These are phyloP conservation scores for Reticulitermes lucifugus DNA, from an alignment of 2,888 invertebrate genomes.

Conservation along the genomic window DNA sequence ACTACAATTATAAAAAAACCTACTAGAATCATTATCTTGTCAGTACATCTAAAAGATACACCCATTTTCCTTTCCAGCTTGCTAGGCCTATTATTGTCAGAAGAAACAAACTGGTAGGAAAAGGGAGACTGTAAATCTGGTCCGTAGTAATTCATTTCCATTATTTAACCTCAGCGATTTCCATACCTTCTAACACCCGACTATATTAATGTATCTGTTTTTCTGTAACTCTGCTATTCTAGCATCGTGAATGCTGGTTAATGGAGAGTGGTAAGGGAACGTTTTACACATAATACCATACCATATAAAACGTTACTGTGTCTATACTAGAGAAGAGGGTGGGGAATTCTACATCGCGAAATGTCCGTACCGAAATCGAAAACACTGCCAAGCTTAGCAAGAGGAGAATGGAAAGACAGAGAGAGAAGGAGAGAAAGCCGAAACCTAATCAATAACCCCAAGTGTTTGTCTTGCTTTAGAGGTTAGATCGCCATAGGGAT, in stretches of 20 bases:
- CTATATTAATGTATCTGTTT: neutral
- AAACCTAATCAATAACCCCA: conserved; percentile 44
- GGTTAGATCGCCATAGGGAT: conserved; percentile 18
- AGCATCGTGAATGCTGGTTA: neutral
- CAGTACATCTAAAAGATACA: too few species aligned
- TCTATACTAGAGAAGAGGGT: neutral
- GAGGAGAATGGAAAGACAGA: conserved; percentile 24
- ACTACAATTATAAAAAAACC: too few species aligned
- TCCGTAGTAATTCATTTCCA: neutral
- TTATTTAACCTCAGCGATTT: neutral
- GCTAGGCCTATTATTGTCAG: too few species aligned
- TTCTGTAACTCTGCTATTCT: neutral
- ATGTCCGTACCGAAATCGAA: conserved; percentile 35
- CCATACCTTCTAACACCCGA: neutral
- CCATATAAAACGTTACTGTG: neutral
- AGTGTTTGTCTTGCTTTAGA: conserved; percentile 42
- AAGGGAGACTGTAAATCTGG: too few species aligned
- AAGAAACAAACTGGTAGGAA: too few species aligned
- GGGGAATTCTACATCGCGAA: conserved; percentile 12
- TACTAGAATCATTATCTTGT: too few species aligned
- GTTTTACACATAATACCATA: neutral
- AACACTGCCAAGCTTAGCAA: conserved; percentile 41
- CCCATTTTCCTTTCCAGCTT: too few species aligned
- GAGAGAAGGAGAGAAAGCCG: conserved; percentile 33
- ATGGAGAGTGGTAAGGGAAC: neutral